Base-by-base conservation (phyloP, 2,113 vertebrate species). In the Spilogale gracilis region DNA sequence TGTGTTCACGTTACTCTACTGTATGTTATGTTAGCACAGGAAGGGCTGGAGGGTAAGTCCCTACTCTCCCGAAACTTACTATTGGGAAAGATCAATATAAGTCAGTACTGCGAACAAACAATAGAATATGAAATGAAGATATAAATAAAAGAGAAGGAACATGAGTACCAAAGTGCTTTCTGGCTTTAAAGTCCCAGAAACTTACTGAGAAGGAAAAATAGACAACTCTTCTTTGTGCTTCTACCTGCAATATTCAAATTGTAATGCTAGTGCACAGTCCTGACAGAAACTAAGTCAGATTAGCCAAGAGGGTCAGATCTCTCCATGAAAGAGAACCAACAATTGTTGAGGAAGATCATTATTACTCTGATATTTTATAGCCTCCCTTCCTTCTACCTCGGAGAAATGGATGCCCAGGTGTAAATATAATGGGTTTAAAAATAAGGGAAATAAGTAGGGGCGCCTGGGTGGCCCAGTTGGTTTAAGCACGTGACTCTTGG, bases 391-490 rank as follows among this genome's bases (percentile, higher is more conserved):
- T 91, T 95, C 69, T 17, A 48, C 32, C 21, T 74, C 81, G 18
- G 78, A 95, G 65, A 98, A 96, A 85, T 63, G 50, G 69, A 81
- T 83, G 85, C 65, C 80, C 82, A 94, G 85, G 81, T 95, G 45
- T 97, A 97, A 93, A 86, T 45, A 97, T 82, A 96, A 94, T 91
- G 92, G 91, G 89, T 92, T 97, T 93, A 25, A 94, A 93, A 87
- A 91, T 61, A 50, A 86, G 71, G 43, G 30, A 82, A 73, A 86
- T 74, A 73, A 96, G n/a, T 32, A 69, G 67, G 32, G 67, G 32
- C 1, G 32, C 32, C 67, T 20, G 17, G 67, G 32, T 69, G 32
- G 67, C 3, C 0, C 32, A 38, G 67, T 38, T 2, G 3, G 32
- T 69, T n/a, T n/a, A 69, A 69, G 32, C 8, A 4, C 16, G 32